Conservation (phyloP, 2,888 invertebrate species). For the Mythimna vitellina region DNA sequence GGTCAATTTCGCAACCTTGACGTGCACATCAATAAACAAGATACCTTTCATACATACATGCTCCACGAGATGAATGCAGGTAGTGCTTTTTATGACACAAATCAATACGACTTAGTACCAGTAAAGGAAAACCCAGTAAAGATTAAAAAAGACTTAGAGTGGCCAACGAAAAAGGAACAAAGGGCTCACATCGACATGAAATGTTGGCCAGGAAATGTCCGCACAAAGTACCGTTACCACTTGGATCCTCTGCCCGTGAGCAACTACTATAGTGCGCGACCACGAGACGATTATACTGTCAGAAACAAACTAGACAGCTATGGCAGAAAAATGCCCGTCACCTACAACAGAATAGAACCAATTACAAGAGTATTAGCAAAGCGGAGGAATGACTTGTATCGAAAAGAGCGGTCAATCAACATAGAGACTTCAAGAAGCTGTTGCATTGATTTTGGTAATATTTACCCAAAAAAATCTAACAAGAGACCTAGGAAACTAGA, state of each 20-base stretch:
- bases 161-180: conserved; percentile 63
- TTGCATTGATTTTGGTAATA: conserved; percentile 73
- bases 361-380: conserved; percentile 43
- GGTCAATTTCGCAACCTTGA: conserved; percentile 80
- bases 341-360: conserved; percentile 44
- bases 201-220: conserved; percentile 69
- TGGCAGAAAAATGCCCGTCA: conserved; percentile 42
- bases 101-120: conserved; percentile 81
- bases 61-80: conserved; percentile 58
- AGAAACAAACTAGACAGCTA: conserved; percentile 27
- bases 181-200: conserved; percentile 60
- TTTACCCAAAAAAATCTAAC: conserved; percentile 69
- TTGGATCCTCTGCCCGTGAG: conserved; percentile 34
- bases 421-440: conserved; percentile 69
- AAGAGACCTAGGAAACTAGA: conserved; percentile 48
- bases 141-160: conserved; percentile 63
- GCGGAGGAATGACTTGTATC: conserved; percentile 46
- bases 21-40: conserved; percentile 61
- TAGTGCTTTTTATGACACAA: conserved; percentile 78
- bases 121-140: conserved; percentile 79
- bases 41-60: conserved; percentile 49
- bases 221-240: conserved; percentile 56
- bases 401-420: conserved; percentile 43
- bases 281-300: conserved; percentile 29
- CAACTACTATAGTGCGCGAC: conserved; percentile 60